Evolutionary conservation across 2,888 invertebrate genomes (phyloP).

Genomic region (Lacanobia oleracea): DNA sequence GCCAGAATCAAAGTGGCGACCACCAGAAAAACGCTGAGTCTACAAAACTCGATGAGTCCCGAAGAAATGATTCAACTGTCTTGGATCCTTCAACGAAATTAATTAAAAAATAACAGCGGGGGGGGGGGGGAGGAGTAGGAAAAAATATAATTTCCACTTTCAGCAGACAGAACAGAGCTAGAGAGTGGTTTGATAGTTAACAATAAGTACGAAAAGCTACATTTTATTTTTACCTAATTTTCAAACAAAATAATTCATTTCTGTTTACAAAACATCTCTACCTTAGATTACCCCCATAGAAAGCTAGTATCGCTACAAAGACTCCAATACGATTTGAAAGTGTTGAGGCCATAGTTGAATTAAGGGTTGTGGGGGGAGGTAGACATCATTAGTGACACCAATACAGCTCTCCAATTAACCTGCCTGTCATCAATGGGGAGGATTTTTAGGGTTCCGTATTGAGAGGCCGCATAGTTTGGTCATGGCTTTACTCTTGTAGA

Average conservation of each 20-base stretch:
- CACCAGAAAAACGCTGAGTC: too few species aligned
- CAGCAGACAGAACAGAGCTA: too few species aligned
- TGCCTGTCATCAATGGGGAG: conserved; percentile 47
- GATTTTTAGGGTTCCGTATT: conserved; percentile 15
- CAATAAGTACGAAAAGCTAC: background rate
- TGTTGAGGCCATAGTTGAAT: background rate
- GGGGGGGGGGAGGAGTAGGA: too few species aligned
- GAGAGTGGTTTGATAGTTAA: too few species aligned
- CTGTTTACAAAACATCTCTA: background rate
- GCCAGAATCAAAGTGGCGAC: too few species aligned
- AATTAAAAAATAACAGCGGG: too few species aligned
- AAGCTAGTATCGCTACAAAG: conserved; percentile 13
- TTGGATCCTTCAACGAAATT: too few species aligned
- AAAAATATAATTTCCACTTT: too few species aligned
- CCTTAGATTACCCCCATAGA: background rate
- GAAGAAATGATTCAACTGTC: too few species aligned
- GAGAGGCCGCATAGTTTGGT: background rate
- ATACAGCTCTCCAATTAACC: conserved; percentile 66
- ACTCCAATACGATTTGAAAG: conserved; percentile 38
- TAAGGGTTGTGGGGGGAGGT: background rate
- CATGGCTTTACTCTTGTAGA: background rate
- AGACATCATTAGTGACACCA: conserved; percentile 59
- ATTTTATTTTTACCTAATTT: background rate
- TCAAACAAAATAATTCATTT: too few species aligned
- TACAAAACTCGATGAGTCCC: too few species aligned